Evolutionary conservation across 2,113 vertebrate genomes (phyloP).

Genomic region (Trematomus loennbergii): DNA sequence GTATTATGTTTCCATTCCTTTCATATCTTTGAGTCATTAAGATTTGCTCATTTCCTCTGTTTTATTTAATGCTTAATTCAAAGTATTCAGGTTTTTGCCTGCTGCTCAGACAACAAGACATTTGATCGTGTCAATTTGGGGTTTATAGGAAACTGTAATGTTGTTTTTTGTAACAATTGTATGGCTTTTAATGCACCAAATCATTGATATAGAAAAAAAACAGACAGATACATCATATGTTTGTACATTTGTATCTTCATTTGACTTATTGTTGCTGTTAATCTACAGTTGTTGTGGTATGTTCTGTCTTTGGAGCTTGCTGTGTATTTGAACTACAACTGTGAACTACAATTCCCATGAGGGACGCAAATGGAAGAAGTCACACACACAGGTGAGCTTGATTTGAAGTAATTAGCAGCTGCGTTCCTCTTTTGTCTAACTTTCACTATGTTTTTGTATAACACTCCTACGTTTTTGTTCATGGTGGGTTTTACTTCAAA

Average conservation of each 20-base stretch:
- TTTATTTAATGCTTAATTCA: not conserved
- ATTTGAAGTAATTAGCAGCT: not conserved
- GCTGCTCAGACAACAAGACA: not conserved
- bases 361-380: not conserved
- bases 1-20: not conserved
- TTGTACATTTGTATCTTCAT: not conserved
- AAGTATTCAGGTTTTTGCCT: not conserved
- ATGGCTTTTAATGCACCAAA: not conserved
- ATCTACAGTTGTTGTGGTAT: not conserved
- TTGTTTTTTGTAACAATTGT: not conserved
- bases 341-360: conserved; percentile 15
- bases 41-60: not conserved
- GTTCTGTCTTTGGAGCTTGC: not conserved
- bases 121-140: not conserved
- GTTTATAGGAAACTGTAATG: not conserved
- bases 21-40: not conserved
- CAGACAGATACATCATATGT: not conserved
- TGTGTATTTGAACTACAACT: not conserved
- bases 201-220: not conserved
- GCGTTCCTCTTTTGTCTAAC: not conserved
- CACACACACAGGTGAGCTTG: not conserved
- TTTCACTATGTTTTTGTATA: not conserved
- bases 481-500: not conserved
- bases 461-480: too few relatives aligned
- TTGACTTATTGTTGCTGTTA: not conserved